Base-by-base conservation (phyloP, 2,113 vertebrate genomes). In the Charina bottae region DNA sequence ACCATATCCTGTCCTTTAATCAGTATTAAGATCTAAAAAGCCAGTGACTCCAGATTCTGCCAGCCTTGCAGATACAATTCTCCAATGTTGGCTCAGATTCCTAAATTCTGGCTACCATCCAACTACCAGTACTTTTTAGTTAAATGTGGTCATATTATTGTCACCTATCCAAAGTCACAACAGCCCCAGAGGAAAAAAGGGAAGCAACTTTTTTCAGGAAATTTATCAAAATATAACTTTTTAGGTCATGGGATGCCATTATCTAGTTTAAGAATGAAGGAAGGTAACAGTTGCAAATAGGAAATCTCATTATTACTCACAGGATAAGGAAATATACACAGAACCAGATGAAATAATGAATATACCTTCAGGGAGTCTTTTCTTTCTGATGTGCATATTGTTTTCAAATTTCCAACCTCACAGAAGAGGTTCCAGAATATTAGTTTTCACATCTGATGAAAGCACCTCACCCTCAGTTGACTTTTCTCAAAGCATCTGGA, bases 381-480 rank as follows among this genome's bases (percentile, higher is more conserved):
- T 55, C 49, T n/a, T 6, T 55, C 13, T 64, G 54, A 42, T 5
- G 4, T 85, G 15, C 72, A 85, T 54, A 37, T 2, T 88, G 0
- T 86, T 93, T 93, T 91, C 78, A 85, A 10, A 15, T 64, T 19
- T 83, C 49, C n/a, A 3, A 78, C 19, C 49, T 6, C 42, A 42
- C 10, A 89, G n/a, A 55, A 85, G n/a, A 33, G 10, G 49, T 64
- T 92, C 23, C 12, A 55, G 33, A 89, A 89, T 92, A 28, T 85
- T 89, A 89, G 17, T 85, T 89, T 89, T 92, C 58, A 89, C 72
- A 89, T 85, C 56, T 64, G 8, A 62, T 55, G n/a, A 56, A 84
- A 89, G 6, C 19, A 85, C 68, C 64, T 91, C 84, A 54, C 60
- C 26, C 68, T 24, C 21, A 37, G 3, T 54, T 37, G 15, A 26